Evolutionary conservation across 2,888 invertebrate species (phyloP).

Genomic region (Dione vanillae): DNA sequence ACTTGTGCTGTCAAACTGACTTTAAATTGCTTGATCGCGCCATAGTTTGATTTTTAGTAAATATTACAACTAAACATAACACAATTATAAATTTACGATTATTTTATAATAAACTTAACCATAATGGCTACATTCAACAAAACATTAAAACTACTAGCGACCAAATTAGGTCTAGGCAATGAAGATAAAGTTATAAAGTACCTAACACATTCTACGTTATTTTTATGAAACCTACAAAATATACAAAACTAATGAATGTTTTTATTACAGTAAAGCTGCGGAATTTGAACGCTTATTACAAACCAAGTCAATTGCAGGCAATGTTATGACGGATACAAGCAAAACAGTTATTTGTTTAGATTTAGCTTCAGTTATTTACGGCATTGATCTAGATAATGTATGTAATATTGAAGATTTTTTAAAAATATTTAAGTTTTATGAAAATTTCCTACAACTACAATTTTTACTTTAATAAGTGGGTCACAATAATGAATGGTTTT

Average conservation of each 20-base stretch:
- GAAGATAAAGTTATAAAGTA: slow-evolving; percentile 74
- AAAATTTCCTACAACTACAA: background rate
- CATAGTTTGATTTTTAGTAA: slow-evolving; percentile 1
- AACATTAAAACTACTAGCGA: slow-evolving; percentile 67
- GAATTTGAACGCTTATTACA: slow-evolving; percentile 80
- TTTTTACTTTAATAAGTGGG: background rate
- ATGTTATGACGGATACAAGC: slow-evolving; percentile 82
- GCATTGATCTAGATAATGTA: slow-evolving; percentile 82
- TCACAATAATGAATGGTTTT: background rate
- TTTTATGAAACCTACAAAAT: background rate
- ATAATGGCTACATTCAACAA: slow-evolving; percentile 65
- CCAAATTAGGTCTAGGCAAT: slow-evolving; percentile 69
- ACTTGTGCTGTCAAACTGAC: slow-evolving; percentile 15
- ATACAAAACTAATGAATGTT: background rate
- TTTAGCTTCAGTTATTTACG: slow-evolving; percentile 80
- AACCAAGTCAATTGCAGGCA: slow-evolving; percentile 70
- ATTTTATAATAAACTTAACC: slow-evolving; percentile 31
- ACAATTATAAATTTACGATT: background rate
- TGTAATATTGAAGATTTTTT: background rate
- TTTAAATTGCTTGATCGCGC: background rate
- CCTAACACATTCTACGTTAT: slow-evolving; percentile 5
- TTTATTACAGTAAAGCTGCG: slow-evolving; percentile 80
- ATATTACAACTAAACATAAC: background rate
- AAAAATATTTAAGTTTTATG: too few species aligned
- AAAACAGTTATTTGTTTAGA: slow-evolving; percentile 86